These are phyloP conservation scores for Scrobipalpa atriplicella DNA, from an alignment of 2,888 invertebrate species.

Conservation along the genomic window DNA sequence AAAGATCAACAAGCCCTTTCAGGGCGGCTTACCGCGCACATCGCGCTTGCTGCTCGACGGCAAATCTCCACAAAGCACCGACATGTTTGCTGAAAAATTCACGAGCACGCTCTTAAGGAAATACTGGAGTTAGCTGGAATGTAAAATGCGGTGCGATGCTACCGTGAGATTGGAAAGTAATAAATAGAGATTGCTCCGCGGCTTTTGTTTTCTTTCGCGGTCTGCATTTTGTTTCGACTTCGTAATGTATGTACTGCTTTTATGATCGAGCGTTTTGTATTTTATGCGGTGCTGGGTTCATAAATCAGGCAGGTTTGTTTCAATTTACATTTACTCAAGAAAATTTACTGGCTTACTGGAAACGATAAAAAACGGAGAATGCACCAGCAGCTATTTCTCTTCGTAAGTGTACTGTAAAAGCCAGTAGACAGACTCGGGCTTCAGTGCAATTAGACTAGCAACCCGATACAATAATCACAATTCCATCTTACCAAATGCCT, in stretches of 20 bases:
- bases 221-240: constrained; percentile 2
- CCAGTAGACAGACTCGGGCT: too few species aligned
- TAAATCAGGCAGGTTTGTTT: constrained; percentile 5
- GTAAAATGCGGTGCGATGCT: constrained; percentile 8
- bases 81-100: constrained; percentile 50
- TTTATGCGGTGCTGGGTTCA: constrained; percentile 16
- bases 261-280: constrained; percentile 20
- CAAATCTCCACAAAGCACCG: constrained; percentile 8
- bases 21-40: background rate
- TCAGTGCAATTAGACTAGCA: background rate
- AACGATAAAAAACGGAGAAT: too few species aligned
- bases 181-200: constrained; percentile 23
- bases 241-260: background rate
- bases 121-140: constrained; percentile 20
- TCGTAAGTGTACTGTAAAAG: too few species aligned
- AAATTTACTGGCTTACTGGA: too few species aligned
- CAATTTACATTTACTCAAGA: background rate
- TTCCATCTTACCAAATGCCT: too few species aligned
- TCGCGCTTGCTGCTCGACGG: too few species aligned
- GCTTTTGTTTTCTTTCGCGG: constrained; percentile 14
- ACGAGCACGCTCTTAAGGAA: constrained; percentile 35
- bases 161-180: constrained; percentile 24
- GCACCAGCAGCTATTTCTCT: too few species aligned
- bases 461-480: too few species aligned
- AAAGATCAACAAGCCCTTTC: background rate